Conservation (phyloP, 2,888 invertebrate species). For the Abrostola tripartita region DNA sequence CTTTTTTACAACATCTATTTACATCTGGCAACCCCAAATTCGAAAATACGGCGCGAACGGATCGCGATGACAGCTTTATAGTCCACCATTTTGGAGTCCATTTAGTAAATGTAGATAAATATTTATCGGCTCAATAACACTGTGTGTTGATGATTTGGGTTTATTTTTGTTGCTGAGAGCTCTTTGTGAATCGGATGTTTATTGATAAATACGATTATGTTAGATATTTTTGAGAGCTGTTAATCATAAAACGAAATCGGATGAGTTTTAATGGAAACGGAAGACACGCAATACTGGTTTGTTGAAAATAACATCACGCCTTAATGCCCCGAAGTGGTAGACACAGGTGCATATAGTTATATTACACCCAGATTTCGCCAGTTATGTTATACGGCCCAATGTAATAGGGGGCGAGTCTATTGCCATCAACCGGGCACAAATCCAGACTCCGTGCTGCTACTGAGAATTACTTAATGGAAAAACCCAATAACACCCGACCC, state of each 20-base stretch:
- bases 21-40: conserved; percentile 47
- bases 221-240: conserved; percentile 26
- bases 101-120: conserved; percentile 86
- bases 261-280: conserved; percentile 25
- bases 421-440: no score
- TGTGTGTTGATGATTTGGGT: conserved; percentile 68
- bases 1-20: conserved; percentile 21
- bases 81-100: conserved; percentile 80
- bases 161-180: conserved; percentile 74
- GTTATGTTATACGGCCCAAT: no score
- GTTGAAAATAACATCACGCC: no score
- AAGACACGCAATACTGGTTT: background rate
- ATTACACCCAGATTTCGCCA: no score
- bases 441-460: no score
- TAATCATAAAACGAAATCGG: conserved; percentile 38
- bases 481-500: no score
- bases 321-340: no score
- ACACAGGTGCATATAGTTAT: no score
- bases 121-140: conserved; percentile 79
- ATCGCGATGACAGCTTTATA: conserved; percentile 83
- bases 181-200: conserved; percentile 50
- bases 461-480: no score
- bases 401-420: no score
- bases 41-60: conserved; percentile 78
- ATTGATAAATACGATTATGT: conserved; percentile 42